phyloP scores from a whole-genome alignment of 2,797 vertebrate species.

The Poecile montanus region DNA sequence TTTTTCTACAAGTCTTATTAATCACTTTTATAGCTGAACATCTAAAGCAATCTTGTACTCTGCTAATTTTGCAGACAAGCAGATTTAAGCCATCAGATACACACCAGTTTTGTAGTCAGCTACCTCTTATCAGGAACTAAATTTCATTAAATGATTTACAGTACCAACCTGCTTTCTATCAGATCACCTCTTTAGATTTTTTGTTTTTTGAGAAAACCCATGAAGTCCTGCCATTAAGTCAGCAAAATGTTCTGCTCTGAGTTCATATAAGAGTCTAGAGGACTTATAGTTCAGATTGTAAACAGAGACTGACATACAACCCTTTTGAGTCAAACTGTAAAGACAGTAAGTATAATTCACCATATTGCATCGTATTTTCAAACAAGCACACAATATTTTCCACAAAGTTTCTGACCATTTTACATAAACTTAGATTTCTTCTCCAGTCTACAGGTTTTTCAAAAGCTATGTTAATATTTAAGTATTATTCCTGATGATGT shows the following conservation, averaged over 20 bases:
- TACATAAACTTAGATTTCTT: not conserved
- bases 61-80: not conserved
- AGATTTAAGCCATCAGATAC: not conserved
- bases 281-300: not conserved
- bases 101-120: not conserved
- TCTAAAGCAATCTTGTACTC: not conserved
- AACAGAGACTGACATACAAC: not conserved
- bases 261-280: not conserved
- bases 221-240: not conserved
- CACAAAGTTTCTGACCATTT: not conserved
- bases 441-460: not conserved
- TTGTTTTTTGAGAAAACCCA: not conserved
- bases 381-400: not conserved
- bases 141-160: not conserved
- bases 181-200: accelerated
- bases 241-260: not conserved
- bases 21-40: not conserved
- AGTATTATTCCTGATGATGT: not conserved
- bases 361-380: not conserved
- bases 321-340: not conserved
- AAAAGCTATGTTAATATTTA: not conserved
- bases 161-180: not conserved
- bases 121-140: not conserved
- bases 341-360: not conserved
- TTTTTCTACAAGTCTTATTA: not conserved